Base-by-base conservation (phyloP, 2,888 invertebrate species). In the Plusia festucae region DNA sequence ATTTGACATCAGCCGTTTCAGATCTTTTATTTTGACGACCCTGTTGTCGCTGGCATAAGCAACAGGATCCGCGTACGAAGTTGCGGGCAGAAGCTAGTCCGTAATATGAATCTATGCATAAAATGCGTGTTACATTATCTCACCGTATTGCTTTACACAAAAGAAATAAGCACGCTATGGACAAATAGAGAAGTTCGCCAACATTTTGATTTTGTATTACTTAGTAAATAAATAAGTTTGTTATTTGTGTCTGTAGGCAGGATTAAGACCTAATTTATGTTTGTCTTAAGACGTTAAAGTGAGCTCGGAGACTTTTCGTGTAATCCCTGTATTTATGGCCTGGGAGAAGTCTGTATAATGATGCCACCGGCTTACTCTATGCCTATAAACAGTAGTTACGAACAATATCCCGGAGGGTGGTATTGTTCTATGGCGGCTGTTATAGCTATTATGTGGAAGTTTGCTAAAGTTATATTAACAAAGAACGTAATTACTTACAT, bases 261-360 rank as follows among this genome's bases (percentile, higher is more conserved):
- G 30, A 46, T 66, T 61, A 61, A 57, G 46, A 57, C 9, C 46
- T 66, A 66, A 77, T 73, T 62, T 67, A 60, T 78, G 57, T 55
- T 13, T 49, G 74, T 78, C 60, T 34, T 49, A 49, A 57, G 60
- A 67, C 59, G 68, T 57, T 67, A 56, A 57, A 62, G 56, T 66
- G 30, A 67, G 61, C 60, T 62, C 20, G 73, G 72, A 77, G 53
- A 60, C 46, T 78, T 78, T 56, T 51, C 34, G 53, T 62, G 60
- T 78, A 78, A 78, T 78, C 57, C 57, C 16, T 11, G 57, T 67
- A 73, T 67, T 54, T 44, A 73, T 67, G 56, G 53, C 11, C 2
- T 1, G 24, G 22, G 24, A 51, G 24, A 46, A 73, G 49, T 66
- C 53, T 51, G 56, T 40, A 54, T 27, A 24, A 46, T 60, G 60